Evolutionary conservation across 2,113 vertebrate species (phyloP).

Genomic region (Ancistrus triradiatus): DNA sequence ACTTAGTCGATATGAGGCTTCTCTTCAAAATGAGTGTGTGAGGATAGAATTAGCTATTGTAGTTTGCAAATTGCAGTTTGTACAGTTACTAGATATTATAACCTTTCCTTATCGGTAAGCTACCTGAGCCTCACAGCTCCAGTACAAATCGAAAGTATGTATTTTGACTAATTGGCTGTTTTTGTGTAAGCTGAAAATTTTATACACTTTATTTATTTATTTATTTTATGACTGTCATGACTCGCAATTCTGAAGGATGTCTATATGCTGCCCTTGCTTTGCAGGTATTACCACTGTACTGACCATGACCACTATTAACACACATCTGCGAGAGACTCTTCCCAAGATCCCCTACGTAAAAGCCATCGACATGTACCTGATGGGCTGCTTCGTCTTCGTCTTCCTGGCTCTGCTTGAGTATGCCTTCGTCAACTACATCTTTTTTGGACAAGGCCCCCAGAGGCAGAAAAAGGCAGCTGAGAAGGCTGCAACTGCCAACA

Average conservation of each 20-base stretch:
- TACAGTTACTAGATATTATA: no score
- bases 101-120: no score
- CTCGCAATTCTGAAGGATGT: neutral
- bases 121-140: no score
- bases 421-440: constrained; percentile 98
- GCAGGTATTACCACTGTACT: constrained; percentile 97
- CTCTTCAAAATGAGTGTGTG: no score
- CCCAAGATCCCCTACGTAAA: constrained; percentile 99
- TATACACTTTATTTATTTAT: no score
- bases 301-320: constrained; percentile 99
- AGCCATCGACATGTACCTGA: constrained; percentile 99
- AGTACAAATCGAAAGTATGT: no score
- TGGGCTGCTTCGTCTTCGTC: constrained; percentile 98
- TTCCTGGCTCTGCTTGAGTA: constrained; percentile 98
- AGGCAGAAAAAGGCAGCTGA: constrained; percentile 98
- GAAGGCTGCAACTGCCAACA: constrained; percentile 92
- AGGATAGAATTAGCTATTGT: no score
- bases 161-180: no score
- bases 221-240: no score
- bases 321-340: constrained; percentile 94
- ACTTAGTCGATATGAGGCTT: no score
- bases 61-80: no score
- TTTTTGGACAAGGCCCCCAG: constrained; percentile 96
- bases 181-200: no score
- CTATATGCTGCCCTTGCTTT: constrained; percentile 38